A percentile compares a stretch with the other conserved stretches of the same genome.
Evolutionary conservation across 2,797 vertebrate species (phyloP).

Genomic region (Pangasius krempfi): DNA sequence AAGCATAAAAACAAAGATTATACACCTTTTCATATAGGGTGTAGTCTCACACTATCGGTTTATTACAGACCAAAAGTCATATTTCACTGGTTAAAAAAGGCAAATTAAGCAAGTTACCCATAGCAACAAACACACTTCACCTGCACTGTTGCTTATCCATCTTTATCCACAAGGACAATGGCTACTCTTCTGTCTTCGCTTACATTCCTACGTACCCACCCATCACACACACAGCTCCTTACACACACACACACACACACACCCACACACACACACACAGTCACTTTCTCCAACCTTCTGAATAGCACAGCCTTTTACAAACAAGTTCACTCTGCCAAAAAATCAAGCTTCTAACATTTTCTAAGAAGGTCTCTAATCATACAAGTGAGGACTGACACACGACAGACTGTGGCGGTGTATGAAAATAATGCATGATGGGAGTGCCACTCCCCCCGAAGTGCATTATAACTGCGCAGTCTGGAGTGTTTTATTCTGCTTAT

Average conservation of each 20-base stretch:
- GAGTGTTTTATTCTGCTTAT: not conserved
- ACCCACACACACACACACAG: not conserved
- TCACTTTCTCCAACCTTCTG: not conserved
- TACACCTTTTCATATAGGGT: not conserved
- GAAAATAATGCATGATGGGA: not conserved
- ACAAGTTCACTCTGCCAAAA: too few relatives aligned
- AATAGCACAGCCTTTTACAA: not conserved
- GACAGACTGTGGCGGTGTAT: not conserved
- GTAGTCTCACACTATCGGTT: not conserved
- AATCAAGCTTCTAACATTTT: too few relatives aligned
- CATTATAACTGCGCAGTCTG: not conserved
- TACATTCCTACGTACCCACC: too few relatives aligned
- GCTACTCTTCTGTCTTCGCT: not conserved
- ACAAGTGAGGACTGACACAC: not conserved
- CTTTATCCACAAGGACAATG: not conserved
- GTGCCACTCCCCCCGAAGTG: too few relatives aligned
- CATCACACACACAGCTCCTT: too few relatives aligned
- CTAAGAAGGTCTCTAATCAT: not conserved
- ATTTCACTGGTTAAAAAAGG: not conserved
- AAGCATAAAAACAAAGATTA: not conserved
- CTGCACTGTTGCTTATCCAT: not conserved
- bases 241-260: too few relatives aligned
- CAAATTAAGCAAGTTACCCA: not conserved
- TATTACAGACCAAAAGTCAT: not conserved
- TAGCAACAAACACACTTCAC: not conserved